Evolutionary conservation across 2,113 vertebrate genomes (phyloP).

Genomic region (Phylloscopus trochiloides): DNA sequence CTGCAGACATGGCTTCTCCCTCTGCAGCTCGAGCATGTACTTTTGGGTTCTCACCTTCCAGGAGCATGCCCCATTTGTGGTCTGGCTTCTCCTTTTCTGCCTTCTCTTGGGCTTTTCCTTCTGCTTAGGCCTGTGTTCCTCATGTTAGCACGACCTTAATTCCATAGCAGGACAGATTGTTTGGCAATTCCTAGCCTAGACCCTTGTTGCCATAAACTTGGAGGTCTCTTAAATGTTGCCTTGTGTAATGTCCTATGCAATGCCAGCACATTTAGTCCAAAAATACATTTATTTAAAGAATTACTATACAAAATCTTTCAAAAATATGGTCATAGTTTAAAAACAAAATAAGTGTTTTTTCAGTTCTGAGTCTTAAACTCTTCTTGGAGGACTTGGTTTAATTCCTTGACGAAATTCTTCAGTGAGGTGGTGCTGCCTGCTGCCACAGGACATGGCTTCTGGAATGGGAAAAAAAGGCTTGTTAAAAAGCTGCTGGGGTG

Average conservation of each 20-base stretch:
- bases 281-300: constrained; percentile 71
- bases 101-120: not conserved
- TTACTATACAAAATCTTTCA: constrained; percentile 66
- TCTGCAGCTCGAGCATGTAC: rapidly evolving
- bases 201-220: too few species aligned
- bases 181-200: not conserved
- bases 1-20: not conserved
- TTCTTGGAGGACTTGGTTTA: not conserved
- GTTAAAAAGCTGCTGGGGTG: not conserved
- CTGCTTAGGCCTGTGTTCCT: not conserved
- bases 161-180: not conserved
- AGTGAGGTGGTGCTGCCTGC: not conserved
- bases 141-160: rapidly evolving
- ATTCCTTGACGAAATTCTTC: not conserved
- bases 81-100: not conserved
- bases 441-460: constrained; percentile 3
- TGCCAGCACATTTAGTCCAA: not conserved
- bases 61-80: not conserved
- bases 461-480: rapidly evolving
- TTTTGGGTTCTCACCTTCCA: not conserved
- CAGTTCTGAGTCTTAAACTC: not conserved
- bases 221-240: not conserved
- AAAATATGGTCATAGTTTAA: constrained; percentile 22
- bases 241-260: not conserved
- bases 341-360: not conserved